phyloP scores from a whole-genome alignment of 2,888 invertebrate species.

The Anagyrus pseudococci region DNA sequence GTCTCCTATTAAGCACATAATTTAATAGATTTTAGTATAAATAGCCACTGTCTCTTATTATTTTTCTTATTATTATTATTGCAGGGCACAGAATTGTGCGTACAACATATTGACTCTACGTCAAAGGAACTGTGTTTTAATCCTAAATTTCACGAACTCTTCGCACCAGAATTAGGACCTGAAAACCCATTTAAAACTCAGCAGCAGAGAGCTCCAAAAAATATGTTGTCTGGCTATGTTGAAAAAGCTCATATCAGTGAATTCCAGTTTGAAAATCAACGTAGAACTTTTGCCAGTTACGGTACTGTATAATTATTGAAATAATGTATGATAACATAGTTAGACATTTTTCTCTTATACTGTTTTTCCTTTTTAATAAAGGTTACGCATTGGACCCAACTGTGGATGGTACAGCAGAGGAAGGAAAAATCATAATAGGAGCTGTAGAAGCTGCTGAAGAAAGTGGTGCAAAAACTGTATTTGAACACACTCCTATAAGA shows the following conservation, averaged over 20 bases:
- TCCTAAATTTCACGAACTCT: slow-evolving; percentile 94
- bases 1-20: slow-evolving; percentile 1
- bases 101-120: slow-evolving; percentile 78
- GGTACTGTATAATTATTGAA: slow-evolving; percentile 61
- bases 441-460: slow-evolving; percentile 76
- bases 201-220: slow-evolving; percentile 86
- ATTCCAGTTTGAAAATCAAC: slow-evolving; percentile 97
- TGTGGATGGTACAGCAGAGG: slow-evolving; percentile 68
- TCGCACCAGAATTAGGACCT: slow-evolving; percentile 90
- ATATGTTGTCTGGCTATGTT: slow-evolving; percentile 92
- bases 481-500: slow-evolving; percentile 80
- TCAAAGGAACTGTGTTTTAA: slow-evolving; percentile 87
- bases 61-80: slow-evolving; percentile 37
- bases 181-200: slow-evolving; percentile 92
- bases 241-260: slow-evolving; percentile 95
- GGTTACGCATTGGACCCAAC: slow-evolving; percentile 95
- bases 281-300: slow-evolving; percentile 92
- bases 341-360: slow-evolving; percentile 1
- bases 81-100: slow-evolving; percentile 75
- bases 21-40: slow-evolving; percentile 16
- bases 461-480: slow-evolving; percentile 84
- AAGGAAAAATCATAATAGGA: slow-evolving; percentile 65
- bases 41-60: slow-evolving; percentile 41
- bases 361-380: slow-evolving; percentile 40
- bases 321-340: neutral